Base-by-base conservation (phyloP, 2,113 vertebrate genomes). In the Chlamydotis undulata region DNA sequence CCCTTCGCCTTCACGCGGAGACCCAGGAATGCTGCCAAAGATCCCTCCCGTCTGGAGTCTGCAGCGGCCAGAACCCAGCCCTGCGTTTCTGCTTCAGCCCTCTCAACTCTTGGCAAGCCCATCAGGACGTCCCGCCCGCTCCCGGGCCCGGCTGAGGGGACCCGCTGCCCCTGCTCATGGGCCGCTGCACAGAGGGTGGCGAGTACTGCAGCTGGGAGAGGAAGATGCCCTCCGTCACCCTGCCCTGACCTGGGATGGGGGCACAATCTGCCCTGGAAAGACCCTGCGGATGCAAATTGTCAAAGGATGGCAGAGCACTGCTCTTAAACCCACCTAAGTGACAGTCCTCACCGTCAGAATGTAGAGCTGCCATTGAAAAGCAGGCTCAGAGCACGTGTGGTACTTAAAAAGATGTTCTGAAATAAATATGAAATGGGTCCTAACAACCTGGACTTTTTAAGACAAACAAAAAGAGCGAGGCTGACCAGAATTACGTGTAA, bases 221-320 rank as follows among this genome's bases (percentile, higher is more conserved):
- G 49, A 75, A 37, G 39, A 14, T 25, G 9, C 26, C 13, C 15
- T 45, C 17, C 43, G 26, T 4, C 31, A n/a, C 21, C 29, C 35
- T 29, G 11, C 7, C 35, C 28, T 21, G 14, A 19, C 3, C 0
- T 10, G 10, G 0, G 4, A 35, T 6, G 6, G 4, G 11, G 11
- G 5, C n/a, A 73, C 11, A 35, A 71, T 24, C 17, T 39, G 41
- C 15, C 53, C 59, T 26, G 16, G 55, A 50, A 86, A 83, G 56
- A n/a, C 17, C 33, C 64, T 3, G 10, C 1, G 4, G 19, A 14
- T 49, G 19, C 8, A 4, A 90, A 61, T 26, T 17, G 15, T 35
- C 37, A 33, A 24, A 69, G 0, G 0, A 43, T 33, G 12, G 29
- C 35, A 24, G 45, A 26, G 10, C 23, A 22, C 57, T 31, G 31